Evolutionary conservation across 2,113 vertebrate genomes (phyloP), one percentile per base, ranked within the genome.

Genomic region (Sinocyclocheilus maitianheensis): DNA sequence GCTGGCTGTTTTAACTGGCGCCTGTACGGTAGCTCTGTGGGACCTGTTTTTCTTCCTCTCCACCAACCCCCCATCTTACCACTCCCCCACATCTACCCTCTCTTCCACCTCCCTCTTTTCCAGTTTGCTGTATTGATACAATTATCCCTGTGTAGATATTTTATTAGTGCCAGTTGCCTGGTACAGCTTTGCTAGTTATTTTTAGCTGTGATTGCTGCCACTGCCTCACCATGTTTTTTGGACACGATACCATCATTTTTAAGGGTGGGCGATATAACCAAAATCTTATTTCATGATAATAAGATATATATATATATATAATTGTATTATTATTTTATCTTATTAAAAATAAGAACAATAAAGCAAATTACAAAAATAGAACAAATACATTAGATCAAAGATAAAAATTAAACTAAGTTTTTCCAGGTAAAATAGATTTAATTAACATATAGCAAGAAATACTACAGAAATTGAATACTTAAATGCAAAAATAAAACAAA

Each of bases 11-110:
- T 93, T 92, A 92, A 88, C 93, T 94, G 94, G 94, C 95, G 93
- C 94, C 95, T 95, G 94, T 92, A 94, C 94, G 91, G 94, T 96
- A 96, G 94, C 94, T 95, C 94, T 91, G 91, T 93, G 92, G 92
- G 94, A 95, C 93, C 93, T 95, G 93, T 93, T 94, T 94, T 93
- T 93, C 92, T 92, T 92, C 88, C 92, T 77, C 81, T 79, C 55
- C 75, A 30, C 93, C 92, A 91, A 86, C 85, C 92, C 48, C 48
- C 48, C 48, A 0, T n/a, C 94, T 91, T 91, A 87, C 79, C 85
- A 89, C 91, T 94, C 94, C 89, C 88, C 86, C 37, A 58, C 43
- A 72, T 71, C 76, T 88, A 87, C 92, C 90, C 91, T 90, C 89
- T 90, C 86, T 37, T 4, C 81, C 62, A 30, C 55, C 83, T 53